Evolutionary conservation across 2,888 invertebrate genomes (phyloP).

Genomic region (Selenia dentaria): DNA sequence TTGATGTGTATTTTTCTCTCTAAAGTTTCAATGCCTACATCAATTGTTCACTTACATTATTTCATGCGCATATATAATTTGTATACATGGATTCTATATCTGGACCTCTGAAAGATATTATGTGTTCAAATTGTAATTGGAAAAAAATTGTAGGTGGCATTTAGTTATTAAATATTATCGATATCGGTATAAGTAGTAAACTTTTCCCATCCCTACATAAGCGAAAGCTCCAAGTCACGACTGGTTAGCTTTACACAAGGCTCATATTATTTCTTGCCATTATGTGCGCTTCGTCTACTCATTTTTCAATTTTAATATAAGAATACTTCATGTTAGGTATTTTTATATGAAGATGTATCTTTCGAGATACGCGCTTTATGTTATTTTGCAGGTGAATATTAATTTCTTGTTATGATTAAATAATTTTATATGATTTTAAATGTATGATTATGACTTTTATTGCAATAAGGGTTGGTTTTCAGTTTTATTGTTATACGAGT

Average conservation of each 20-base stretch:
- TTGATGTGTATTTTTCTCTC: too few species aligned
- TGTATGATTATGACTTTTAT: not conserved
- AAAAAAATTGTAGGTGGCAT: too few species aligned
- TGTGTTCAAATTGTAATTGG: too few species aligned
- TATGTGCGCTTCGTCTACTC: slow-evolving; percentile 39
- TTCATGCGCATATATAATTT: too few species aligned
- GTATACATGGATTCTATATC: too few species aligned
- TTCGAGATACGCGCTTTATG: not conserved
- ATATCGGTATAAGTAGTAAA: too few species aligned
- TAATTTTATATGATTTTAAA: slow-evolving; percentile 1
- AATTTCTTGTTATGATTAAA: slow-evolving; percentile 2
- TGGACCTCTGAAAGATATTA: too few species aligned
- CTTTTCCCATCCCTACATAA: slow-evolving; percentile 44
- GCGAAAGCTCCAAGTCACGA: slow-evolving; percentile 72
- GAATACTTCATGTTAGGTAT: slow-evolving; percentile 27
- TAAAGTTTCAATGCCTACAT: too few species aligned
- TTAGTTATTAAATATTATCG: slow-evolving; percentile 19
- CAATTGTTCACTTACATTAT: too few species aligned
- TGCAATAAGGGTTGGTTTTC: not conserved
- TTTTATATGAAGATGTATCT: slow-evolving; percentile 15
- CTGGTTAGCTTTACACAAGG: slow-evolving; percentile 70
- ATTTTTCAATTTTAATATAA: slow-evolving; percentile 54
- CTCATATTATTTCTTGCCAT: slow-evolving; percentile 71
- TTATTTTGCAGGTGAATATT: slow-evolving; percentile 12
- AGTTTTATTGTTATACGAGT: too few species aligned